Conservation (phyloP, 2,888 invertebrate genomes). For the Eretmocerus hayati region DNA sequence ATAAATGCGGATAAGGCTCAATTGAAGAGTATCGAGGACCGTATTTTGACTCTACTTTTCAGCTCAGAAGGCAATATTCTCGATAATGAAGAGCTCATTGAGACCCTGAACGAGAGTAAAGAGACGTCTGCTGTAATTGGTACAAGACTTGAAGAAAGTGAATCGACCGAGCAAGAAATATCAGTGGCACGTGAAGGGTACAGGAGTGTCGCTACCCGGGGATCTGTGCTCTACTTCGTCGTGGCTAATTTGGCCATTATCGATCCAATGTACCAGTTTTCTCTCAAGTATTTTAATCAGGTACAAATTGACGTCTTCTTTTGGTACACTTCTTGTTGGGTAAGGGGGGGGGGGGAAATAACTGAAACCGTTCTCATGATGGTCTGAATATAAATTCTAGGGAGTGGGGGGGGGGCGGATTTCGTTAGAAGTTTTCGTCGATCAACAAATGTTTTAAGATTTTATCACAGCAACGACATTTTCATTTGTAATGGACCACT, state of each 20-base stretch:
- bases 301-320: too few species aligned
- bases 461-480: too few species aligned
- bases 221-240: conserved; percentile 85
- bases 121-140: conserved; percentile 87
- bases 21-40: conserved; percentile 80
- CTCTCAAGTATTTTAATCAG: conserved; percentile 80
- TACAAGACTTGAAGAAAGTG: conserved; percentile 77
- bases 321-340: too few species aligned
- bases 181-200: conserved; percentile 82
- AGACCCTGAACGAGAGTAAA: conserved; percentile 83
- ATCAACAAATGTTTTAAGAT: too few species aligned
- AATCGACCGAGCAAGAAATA: conserved; percentile 80
- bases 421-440: too few species aligned
- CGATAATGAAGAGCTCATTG: conserved; percentile 88
- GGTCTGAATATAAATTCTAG: too few species aligned
- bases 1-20: conserved; percentile 82
- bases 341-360: too few species aligned
- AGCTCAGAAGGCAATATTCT: conserved; percentile 83
- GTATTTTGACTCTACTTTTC: conserved; percentile 75
- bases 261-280: conserved; percentile 95
- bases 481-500: too few species aligned
- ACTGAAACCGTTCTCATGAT: too few species aligned
- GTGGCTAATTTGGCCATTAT: conserved; percentile 82
- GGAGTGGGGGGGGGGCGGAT: too few species aligned
- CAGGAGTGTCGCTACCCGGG: conserved; percentile 76